These are phyloP conservation scores for Crocodylus rhombifer DNA, from an alignment of 2,797 vertebrate species.

Conservation along the genomic window DNA sequence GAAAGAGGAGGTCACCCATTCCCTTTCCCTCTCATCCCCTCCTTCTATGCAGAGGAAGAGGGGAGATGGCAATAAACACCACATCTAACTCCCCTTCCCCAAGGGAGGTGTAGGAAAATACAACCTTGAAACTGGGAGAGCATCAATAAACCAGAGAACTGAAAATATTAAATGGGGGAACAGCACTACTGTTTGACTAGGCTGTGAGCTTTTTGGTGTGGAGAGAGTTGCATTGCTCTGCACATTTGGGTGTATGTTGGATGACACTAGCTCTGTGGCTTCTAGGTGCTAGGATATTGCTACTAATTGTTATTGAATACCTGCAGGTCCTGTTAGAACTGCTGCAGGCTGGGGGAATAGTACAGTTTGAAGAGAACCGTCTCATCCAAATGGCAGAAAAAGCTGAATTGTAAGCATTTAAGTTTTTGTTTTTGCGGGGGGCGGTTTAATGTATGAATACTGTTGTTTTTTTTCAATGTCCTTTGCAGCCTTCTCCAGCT, in stretches of 20 bases:
- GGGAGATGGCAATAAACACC: too few species aligned
- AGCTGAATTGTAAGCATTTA: constrained; percentile 93
- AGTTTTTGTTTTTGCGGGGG: neutral
- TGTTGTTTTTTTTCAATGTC: neutral
- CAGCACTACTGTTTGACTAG: neutral
- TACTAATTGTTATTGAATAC: constrained; percentile 39
- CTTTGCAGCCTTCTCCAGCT: neutral
- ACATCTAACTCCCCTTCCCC: too few species aligned
- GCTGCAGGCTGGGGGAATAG: constrained; percentile 93
- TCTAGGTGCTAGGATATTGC: neutral
- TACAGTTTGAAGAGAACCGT: constrained; percentile 93
- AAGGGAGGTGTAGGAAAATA: neutral
- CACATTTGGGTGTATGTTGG: neutral
- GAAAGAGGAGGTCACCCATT: neutral
- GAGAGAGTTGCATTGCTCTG: too few species aligned
- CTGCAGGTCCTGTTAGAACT: constrained; percentile 93
- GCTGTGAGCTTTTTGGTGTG: neutral
- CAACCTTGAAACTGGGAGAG: neutral
- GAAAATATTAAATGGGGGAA: neutral
- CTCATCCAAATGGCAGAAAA: constrained; percentile 93
- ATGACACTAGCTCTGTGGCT: neutral
- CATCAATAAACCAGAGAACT: neutral
- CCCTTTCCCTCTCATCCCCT: neutral
- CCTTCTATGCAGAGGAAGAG: too few species aligned
- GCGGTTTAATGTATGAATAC: neutral